Base-by-base conservation (phyloP, 2,888 invertebrate species). In the Pinctada fucata region DNA sequence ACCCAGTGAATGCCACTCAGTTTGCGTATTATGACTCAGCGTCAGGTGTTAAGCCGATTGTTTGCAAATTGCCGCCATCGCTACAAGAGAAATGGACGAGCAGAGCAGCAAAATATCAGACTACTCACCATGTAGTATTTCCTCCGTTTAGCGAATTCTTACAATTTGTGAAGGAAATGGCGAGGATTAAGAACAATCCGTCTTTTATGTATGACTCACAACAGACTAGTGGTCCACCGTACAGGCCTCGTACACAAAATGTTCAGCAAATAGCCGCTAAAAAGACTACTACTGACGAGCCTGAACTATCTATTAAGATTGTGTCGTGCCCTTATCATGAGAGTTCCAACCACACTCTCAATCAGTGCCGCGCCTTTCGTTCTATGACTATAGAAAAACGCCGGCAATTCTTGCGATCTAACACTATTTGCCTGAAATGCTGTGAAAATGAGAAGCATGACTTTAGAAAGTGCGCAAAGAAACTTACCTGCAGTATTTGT, bases 141-240 rank as follows among this genome's bases (percentile, higher is more conserved):
- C n/a, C n/a, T n/a, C n/a, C n/a, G n/a, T n/a, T n/a, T n/a, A n/a
- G n/a, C n/a, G n/a, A n/a, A n/a, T n/a, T n/a, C n/a, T n/a, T n/a
- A n/a, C n/a, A n/a, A n/a, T n/a, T n/a, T n/a, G n/a, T n/a, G n/a
- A 52, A 52, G 58, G 58, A 52, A 52, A 52, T 52, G 58, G 58
- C 58, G 10, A 52, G 58, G 58, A 52, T n/a, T n/a, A n/a, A n/a
- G n/a, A n/a, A n/a, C n/a, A n/a, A n/a, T n/a, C n/a, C n/a, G n/a
- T n/a, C n/a, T n/a, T n/a, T n/a, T n/a, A n/a, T n/a, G n/a, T n/a
- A n/a, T n/a, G n/a, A n/a, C n/a, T n/a, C n/a, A n/a, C n/a, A n/a
- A n/a, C n/a, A n/a, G n/a, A n/a, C n/a, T n/a, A n/a, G n/a, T n/a
- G n/a, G n/a, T n/a, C n/a, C n/a, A n/a, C n/a, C n/a, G n/a, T n/a